These are phyloP conservation scores for Tuberolachnus salignus DNA, from an alignment of 2,888 invertebrate genomes.

Conservation along the genomic window DNA sequence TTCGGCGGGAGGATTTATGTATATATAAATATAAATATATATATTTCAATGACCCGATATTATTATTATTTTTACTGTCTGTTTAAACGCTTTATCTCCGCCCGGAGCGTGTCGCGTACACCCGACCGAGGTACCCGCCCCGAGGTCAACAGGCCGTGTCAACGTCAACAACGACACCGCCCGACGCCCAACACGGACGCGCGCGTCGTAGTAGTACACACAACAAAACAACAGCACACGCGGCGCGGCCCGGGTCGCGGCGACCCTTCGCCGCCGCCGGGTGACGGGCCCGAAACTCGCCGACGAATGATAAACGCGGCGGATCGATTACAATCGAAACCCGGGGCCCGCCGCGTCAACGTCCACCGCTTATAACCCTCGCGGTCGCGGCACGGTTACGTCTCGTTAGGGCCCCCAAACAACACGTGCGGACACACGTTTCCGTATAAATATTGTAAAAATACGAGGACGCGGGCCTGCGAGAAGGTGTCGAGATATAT, in stretches of 20 bases:
- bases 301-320: background rate
- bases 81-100: too few species aligned
- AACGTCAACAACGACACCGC: slow-evolving; percentile 20
- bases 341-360: slow-evolving; percentile 8
- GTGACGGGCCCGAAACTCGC: slow-evolving; percentile 11
- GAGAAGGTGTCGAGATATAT: too few species aligned
- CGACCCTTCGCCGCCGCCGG: slow-evolving; percentile 45
- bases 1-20: background rate
- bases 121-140: background rate
- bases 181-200: too few species aligned
- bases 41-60: background rate
- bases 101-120: slow-evolving; percentile 4
- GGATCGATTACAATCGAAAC: slow-evolving; percentile 37
- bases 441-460: too few species aligned
- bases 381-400: too few species aligned
- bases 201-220: too few species aligned
- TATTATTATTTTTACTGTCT: too few species aligned
- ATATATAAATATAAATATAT: background rate
- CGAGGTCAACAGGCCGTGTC: slow-evolving; percentile 28
- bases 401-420: too few species aligned
- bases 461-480: too few species aligned
- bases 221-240: too few species aligned
- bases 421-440: too few species aligned
- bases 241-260: slow-evolving; percentile 9
- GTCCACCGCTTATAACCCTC: too few species aligned